Base-by-base conservation (phyloP, 2,888 invertebrate species). In the Eristalis arbustorum region DNA sequence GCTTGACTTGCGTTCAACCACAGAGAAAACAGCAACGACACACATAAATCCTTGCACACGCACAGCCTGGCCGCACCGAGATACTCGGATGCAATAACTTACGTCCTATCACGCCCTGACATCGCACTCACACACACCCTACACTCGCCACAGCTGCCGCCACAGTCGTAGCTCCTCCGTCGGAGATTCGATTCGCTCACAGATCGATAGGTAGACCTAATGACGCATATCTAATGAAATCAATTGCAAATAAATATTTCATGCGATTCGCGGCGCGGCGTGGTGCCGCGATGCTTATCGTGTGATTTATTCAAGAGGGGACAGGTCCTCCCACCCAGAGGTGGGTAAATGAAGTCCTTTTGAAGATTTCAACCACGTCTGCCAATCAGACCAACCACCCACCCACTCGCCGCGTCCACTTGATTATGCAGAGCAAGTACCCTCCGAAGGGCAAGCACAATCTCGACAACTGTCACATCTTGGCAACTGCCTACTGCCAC, bases 181-280 rank as follows among this genome's bases (percentile, higher is more conserved):
- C 18, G 18, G 49, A 18, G 49, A 49, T 18, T 49, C 49, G 49
- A 49, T 49, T 42, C 42, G 72, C 62, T 62, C 76, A 67, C 63
- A 80, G 80, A 84, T 85, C 76, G 81, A 77, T 77, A 81, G 84
- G 76, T 72, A 76, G 68, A 81, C 68, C 81, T 84, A 84, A 84
- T 81, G 84, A 84, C 81, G 84, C 84, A 84, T 84, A 76, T 76
- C 77, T 81, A 85, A 81, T 81, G 76, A 69, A 85, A 85, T 85
- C 81, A 85, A 81, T 85, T 49, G 49, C 49, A 49, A 77, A 77
- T 85, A 85, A 85, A 85, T 81, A 85, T 85, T 81, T 85, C 84
- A 85, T 85, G 76, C 81, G 56, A 73, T 69, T 71, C 66, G 74
- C 72, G 23, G 63, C 18, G 6, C 42, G n/a, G 34, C 67, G 6